Evolutionary conservation across 2,888 invertebrate species (phyloP).

Genomic region (Athalia cordata): DNA sequence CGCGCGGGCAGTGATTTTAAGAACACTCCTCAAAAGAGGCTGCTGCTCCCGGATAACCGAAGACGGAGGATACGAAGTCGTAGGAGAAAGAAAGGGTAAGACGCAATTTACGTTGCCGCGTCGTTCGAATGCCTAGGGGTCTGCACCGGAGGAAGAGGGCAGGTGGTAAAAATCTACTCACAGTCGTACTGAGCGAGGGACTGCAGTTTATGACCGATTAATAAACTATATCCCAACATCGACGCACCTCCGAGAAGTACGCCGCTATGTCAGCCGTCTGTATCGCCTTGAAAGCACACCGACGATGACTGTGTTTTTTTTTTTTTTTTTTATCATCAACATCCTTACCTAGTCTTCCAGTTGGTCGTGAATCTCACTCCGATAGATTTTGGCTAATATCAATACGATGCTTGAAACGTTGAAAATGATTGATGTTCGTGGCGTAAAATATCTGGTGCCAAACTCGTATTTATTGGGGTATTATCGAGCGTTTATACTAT

Average conservation of each 20-base stretch:
- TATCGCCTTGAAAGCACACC: neutral
- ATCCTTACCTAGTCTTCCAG: no score
- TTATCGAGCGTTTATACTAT: neutral
- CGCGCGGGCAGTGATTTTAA: constrained; percentile 65
- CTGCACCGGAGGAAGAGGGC: constrained; percentile 18
- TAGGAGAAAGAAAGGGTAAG: neutral
- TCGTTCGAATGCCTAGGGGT: constrained; percentile 16
- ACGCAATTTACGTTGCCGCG: neutral
- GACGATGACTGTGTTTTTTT: neutral
- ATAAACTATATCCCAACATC: constrained; percentile 60
- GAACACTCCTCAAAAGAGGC: constrained; percentile 51
- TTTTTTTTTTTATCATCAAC: neutral
- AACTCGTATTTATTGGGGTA: neutral
- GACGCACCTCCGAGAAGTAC: constrained; percentile 47
- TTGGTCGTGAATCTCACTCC: no score
- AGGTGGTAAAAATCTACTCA: constrained; percentile 28
- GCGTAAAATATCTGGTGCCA: constrained; percentile 1
- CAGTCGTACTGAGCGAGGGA: constrained; percentile 36
- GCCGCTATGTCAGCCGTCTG: neutral
- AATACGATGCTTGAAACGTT: constrained; percentile 43
- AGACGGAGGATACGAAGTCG: constrained; percentile 45
- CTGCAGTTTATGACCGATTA: constrained; percentile 65
- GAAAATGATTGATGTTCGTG: constrained; percentile 9
- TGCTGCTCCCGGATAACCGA: constrained; percentile 11
- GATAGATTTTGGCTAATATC: constrained; percentile 45